Evolutionary conservation across 1,140 invertebrate species (phyloP).

Genomic region (Lucilia sericata): DNA sequence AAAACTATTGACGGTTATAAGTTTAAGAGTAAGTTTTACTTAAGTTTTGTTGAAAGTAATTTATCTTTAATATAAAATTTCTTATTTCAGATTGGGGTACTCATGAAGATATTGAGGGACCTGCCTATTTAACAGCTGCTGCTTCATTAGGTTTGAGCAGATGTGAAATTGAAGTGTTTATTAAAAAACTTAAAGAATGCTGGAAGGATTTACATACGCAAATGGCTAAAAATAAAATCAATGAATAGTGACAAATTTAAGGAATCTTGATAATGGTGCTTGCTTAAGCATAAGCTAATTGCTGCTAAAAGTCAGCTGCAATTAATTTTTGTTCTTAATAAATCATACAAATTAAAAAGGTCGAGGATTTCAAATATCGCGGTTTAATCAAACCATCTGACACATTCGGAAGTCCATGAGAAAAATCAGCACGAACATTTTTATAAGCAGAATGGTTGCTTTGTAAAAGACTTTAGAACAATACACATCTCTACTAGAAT

Average conservation of each 20-base stretch:
- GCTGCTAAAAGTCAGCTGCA: no score
- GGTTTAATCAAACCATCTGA: not conserved
- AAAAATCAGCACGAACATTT: no score
- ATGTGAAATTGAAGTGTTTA: slow-evolving; percentile 63
- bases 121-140: slow-evolving; percentile 65
- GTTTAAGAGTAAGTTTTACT: slow-evolving; percentile 55
- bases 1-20: slow-evolving; percentile 60
- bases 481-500: no score
- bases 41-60: not conserved
- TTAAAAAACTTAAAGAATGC: slow-evolving; percentile 60
- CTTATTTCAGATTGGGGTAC: slow-evolving; percentile 62
- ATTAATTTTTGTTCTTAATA: slow-evolving; percentile 26
- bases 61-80: not conserved
- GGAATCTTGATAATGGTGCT: no score
- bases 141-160: slow-evolving; percentile 59
- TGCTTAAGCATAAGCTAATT: no score
- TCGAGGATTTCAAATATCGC: no score
- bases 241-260: not conserved
- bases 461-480: no score
- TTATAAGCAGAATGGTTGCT: no score
- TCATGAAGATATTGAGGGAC: slow-evolving; percentile 52
- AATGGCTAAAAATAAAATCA: not conserved
- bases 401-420: no score
- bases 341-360: not conserved
- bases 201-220: slow-evolving; percentile 48